A percentile compares a stretch with the other conserved stretches of the same genome.
phyloP scores from a whole-genome alignment of 2,113 vertebrate genomes.

The Epinephelus cyanopodus region DNA sequence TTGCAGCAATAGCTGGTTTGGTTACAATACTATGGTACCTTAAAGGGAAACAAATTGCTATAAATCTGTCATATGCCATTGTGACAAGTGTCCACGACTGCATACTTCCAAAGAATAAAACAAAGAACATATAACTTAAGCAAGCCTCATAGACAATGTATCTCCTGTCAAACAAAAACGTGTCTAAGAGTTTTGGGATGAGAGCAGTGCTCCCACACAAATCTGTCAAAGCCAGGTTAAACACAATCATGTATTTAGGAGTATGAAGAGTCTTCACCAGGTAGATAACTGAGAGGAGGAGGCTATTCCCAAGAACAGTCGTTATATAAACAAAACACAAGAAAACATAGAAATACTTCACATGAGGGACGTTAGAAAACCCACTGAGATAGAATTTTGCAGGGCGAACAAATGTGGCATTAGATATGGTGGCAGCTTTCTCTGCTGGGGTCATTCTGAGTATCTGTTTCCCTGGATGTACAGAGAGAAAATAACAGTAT shows the following conservation, averaged over 20 bases:
- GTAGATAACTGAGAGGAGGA: slow-evolving; percentile 64
- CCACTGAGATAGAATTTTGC: slow-evolving; percentile 56
- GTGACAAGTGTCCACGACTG: slow-evolving; percentile 73
- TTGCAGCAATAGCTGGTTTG: slow-evolving; percentile 13
- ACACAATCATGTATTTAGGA: slow-evolving; percentile 76
- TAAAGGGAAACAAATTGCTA: slow-evolving; percentile 79
- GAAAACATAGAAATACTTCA: slow-evolving; percentile 69
- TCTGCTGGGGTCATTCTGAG: not conserved
- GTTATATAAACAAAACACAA: slow-evolving; percentile 66
- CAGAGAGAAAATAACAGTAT: not conserved
- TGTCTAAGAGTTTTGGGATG: slow-evolving; percentile 72
- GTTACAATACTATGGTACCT: slow-evolving; percentile 68
- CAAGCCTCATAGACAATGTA: slow-evolving; percentile 70
- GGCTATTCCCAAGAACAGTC: slow-evolving; percentile 63
- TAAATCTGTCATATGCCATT: slow-evolving; percentile 77
- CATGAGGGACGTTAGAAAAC: slow-evolving; percentile 55
- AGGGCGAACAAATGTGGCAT: slow-evolving; percentile 56
- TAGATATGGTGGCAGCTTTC: not conserved
- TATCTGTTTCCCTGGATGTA: not conserved
- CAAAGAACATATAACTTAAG: slow-evolving; percentile 78
- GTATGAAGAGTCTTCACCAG: slow-evolving; percentile 66
- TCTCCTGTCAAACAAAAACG: slow-evolving; percentile 71
- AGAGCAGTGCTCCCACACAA: slow-evolving; percentile 75
- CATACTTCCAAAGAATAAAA: slow-evolving; percentile 35
- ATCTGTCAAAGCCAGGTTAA: slow-evolving; percentile 71